Base-by-base conservation (phyloP, 1,140 invertebrate genomes). In the Elysia chlorotica region DNA sequence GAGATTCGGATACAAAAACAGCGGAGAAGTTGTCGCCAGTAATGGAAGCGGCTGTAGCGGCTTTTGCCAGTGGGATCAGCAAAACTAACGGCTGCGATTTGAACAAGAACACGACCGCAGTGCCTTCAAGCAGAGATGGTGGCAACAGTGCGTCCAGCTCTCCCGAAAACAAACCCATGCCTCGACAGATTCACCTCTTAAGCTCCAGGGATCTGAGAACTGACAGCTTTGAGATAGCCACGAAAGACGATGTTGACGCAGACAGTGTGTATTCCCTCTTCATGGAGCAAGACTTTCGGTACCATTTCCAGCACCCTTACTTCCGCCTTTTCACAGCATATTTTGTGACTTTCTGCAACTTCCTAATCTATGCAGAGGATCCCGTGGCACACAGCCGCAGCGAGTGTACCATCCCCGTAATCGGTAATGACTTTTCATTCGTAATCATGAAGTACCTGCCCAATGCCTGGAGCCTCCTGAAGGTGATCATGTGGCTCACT, bases 291-390 rank as follows among this genome's bases (percentile, higher is more conserved):
- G 89, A 90, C 71, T 80, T 82, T 53, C 82, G 86, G 36, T 90
- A 90, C 79, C 89, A 89, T 76, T 90, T 90, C 80, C 90, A 91
- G 80, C 90, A 91, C 81, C 90, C 90, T 5, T 90, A 89, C 76
- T 80, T 87, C 30, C 80, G 90, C 10, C 79, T 90, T 1, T 87
- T 89, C 76, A 83, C 90, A 41, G 88, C 89, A 1, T 90, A 90
- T 76, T 86, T 90, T 76, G 89, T 90, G 19, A 89, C 89, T 28
- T 89, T 90, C 76, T 90, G 89, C 76, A 90, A 90, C 80, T 90
- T 91, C 77, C 82, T 90, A 30, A 88, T 91, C 17, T 91, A 90
- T 82, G 90, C 90, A 25, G 90, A 91, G 76, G 90, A 91, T 79
- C 90, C 90, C n/a, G 87, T 91, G 19, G 89, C 89, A 0, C 90